A percentile compares a stretch with the other conserved stretches of the same genome.
Conservation (phyloP, 2,113 vertebrate genomes). For the Platanista minor region DNA sequence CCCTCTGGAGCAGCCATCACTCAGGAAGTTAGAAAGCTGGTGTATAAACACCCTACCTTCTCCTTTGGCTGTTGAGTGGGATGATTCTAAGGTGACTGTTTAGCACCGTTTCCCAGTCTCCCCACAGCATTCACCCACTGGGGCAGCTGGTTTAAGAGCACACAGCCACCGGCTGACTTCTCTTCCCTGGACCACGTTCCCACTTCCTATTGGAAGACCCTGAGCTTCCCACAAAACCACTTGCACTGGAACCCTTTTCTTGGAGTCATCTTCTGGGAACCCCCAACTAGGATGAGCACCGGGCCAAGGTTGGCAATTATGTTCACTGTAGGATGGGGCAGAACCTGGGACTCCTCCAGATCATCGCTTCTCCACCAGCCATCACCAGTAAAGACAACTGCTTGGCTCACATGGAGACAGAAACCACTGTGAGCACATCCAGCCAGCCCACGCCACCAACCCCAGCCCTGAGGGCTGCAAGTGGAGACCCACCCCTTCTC, state of each 20-base stretch:
- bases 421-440: not conserved
- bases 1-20: not conserved
- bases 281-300: not conserved
- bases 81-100: not conserved
- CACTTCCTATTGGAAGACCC: not conserved
- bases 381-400: not conserved
- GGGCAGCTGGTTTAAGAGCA: not conserved
- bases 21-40: not conserved
- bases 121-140: not conserved
- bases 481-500: not conserved
- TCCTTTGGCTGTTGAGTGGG: not conserved
- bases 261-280: not conserved
- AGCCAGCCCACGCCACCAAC: not conserved
- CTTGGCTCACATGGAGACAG: not conserved
- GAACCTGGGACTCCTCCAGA: not conserved
- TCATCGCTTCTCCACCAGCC: not conserved
- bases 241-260: not conserved
- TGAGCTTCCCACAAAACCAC: not conserved
- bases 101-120: not conserved
- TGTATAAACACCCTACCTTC: not conserved
- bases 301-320: not conserved
- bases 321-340: not conserved
- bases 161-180: not conserved
- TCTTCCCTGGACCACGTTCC: not conserved
- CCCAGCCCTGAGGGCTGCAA: not conserved